Evolutionary conservation across 2,888 invertebrate genomes (phyloP).

Genomic region (Eilema caniola): DNA sequence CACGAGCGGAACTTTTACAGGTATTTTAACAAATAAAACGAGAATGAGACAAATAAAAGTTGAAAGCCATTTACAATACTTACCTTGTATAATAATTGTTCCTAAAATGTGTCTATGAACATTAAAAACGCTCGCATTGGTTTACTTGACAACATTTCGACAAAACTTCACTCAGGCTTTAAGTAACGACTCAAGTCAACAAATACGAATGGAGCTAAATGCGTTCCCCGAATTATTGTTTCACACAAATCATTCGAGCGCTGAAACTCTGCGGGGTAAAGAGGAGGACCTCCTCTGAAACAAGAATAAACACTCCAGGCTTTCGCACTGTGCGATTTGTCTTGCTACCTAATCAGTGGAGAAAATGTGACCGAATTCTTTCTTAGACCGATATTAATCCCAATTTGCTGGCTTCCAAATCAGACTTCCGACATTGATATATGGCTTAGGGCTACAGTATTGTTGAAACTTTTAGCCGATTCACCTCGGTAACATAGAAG

Average conservation of each 20-base stretch:
- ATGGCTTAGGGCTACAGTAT: constrained; percentile 62
- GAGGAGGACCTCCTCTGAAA: constrained; percentile 30
- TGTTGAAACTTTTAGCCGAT: constrained; percentile 52
- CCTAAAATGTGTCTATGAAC: not conserved
- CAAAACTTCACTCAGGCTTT: constrained; percentile 8
- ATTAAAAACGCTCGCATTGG: no score
- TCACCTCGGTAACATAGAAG: constrained; percentile 47
- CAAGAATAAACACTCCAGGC: constrained; percentile 42
- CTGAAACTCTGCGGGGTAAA: constrained; percentile 5
- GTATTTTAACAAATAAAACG: no score
- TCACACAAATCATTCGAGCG: constrained; percentile 40
- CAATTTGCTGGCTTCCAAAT: constrained; percentile 72
- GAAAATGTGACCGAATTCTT: constrained; percentile 67
- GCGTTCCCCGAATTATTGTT: constrained; percentile 34
- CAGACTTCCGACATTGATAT: constrained; percentile 72
- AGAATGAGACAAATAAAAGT: no score
- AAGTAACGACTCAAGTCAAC: constrained; percentile 10
- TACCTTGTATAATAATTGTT: no score
- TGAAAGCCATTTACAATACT: no score
- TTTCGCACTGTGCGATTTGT: constrained; percentile 67
- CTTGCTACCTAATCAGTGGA: constrained; percentile 72
- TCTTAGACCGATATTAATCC: constrained; percentile 77
- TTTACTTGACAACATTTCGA: not conserved
- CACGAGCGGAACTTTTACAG: no score
- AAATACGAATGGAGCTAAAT: constrained; percentile 11